phyloP scores from a whole-genome alignment of 2,888 invertebrate species.

The Callinectes sapidus region DNA sequence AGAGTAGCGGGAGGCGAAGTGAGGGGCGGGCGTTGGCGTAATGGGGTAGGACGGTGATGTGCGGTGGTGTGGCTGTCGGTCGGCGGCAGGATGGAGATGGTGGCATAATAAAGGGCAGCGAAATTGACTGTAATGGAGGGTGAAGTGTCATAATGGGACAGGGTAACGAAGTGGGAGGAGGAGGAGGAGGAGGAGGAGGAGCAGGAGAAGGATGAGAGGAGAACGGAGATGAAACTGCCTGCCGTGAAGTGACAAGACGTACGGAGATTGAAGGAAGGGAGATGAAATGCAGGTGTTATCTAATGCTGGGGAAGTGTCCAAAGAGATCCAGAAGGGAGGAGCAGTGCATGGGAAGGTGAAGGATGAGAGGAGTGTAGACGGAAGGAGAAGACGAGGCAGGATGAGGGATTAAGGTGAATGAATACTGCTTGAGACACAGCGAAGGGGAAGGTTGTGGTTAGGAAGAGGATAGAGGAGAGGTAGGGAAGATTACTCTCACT shows the following conservation, averaged over 20 bases:
- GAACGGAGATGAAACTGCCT: background rate
- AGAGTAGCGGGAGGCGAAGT: background rate
- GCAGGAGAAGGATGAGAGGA: conserved; percentile 23
- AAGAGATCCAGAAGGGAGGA: too few species aligned
- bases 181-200: background rate
- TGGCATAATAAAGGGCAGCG: conserved; percentile 3
- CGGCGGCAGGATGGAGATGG: background rate
- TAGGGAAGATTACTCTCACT: too few species aligned
- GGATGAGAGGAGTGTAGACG: too few species aligned
- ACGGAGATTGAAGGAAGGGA: background rate
- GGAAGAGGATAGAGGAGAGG: too few species aligned
- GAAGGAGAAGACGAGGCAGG: too few species aligned
- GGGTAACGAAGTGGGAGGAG: conserved; percentile 32
- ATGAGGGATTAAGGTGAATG: too few species aligned
- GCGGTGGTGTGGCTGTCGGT: background rate
- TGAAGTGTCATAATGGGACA: conserved; percentile 1
- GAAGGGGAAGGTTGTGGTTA: too few species aligned
- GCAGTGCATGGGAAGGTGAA: too few species aligned
- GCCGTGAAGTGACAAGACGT: background rate
- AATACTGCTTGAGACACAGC: too few species aligned
- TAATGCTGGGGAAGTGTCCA: background rate
- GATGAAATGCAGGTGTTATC: background rate
- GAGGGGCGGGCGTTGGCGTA: background rate
- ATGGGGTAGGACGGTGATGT: conserved; percentile 26
- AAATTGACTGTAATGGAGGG: background rate